Evolutionary conservation across 2,888 invertebrate genomes (phyloP), one percentile per base, ranked within the genome.

Genomic region (Alentia gelatinosa): DNA sequence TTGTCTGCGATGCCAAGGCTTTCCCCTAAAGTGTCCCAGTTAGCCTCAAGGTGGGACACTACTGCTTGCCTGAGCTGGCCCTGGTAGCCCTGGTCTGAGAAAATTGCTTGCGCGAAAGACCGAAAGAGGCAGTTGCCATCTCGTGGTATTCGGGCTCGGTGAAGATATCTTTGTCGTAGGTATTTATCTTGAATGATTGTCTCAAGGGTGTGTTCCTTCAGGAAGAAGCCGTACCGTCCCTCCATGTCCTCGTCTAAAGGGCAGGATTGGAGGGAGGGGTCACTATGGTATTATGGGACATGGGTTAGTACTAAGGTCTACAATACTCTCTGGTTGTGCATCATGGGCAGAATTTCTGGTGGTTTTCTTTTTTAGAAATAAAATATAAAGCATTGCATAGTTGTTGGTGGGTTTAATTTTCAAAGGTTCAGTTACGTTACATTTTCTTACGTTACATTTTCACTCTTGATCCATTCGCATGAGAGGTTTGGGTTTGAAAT

Each of bases 121-220:
- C 92, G 83, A 89, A 92, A 92, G n/a, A 92, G 90, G 50, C 92
- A 92, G 83, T 92, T 92, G 30, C 91, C 92, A 63, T 92, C 92
- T 0, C 92, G 68, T 3, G 91, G 90, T 63, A 92, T 92, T 15
- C 35, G 56, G 30, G 74, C 75, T 5, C 92, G 90, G n/a, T 47
- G 68, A 15, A 92, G 90, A n/a, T 83, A 63, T 5, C 50, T n/a
- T 9, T 37, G 37, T 3, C 19, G 30, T 7, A 91, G 74, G 68
- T 90, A 91, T 0, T 37, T 23, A 33, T 92, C 90, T 90, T 91
- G 91, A 1, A 91, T 47, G 7, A 68, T 88, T 15, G 90, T 74
- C 89, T 92, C 92, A 4, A 92, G 33, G 1, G 92, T 89, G 86
- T 79, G 37, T 50, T 92, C 92, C 37, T 91, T 68, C 42, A 92